phyloP scores from a whole-genome alignment of 1,140 invertebrate species.

The Apocrypta bakeri region DNA sequence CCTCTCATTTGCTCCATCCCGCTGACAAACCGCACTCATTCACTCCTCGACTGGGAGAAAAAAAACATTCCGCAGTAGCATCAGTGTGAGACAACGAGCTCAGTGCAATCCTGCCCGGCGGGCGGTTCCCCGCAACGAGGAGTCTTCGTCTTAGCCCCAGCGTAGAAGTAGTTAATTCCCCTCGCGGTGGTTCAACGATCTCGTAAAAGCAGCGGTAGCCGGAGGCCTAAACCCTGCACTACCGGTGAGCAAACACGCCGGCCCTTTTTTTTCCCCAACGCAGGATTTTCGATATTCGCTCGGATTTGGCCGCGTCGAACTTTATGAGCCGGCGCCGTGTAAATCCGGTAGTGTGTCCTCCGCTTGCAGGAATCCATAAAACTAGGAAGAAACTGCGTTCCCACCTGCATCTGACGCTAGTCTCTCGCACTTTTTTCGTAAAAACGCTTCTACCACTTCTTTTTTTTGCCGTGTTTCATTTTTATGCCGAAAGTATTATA shows the following conservation, averaged over 20 bases:
- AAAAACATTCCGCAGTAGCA: background rate
- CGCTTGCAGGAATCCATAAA: constrained; percentile 22
- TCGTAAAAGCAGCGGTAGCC: constrained; percentile 36
- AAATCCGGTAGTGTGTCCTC: background rate
- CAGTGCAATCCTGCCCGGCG: background rate
- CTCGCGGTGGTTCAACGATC: constrained; percentile 41
- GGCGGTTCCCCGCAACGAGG: constrained; percentile 15
- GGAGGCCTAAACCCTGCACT: background rate
- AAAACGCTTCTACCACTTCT: background rate
- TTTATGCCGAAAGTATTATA: constrained; percentile 18
- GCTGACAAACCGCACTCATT: background rate
- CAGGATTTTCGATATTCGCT: constrained; percentile 28
- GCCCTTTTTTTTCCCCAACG: background rate
- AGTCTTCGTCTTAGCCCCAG: constrained; percentile 20
- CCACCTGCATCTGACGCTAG: constrained; percentile 6
- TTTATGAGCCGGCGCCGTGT: constrained; percentile 39
- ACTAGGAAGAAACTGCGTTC: constrained; percentile 8
- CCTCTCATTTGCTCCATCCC: background rate
- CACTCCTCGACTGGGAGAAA: background rate
- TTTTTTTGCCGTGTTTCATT: background rate
- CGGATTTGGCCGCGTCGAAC: constrained; percentile 17
- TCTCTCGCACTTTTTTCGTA: background rate
- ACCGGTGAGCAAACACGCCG: background rate
- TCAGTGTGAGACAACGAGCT: background rate
- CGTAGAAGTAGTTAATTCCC: constrained; percentile 33